Evolutionary conservation across 2,888 invertebrate genomes (phyloP).

Genomic region (Amphipoea oculea): DNA sequence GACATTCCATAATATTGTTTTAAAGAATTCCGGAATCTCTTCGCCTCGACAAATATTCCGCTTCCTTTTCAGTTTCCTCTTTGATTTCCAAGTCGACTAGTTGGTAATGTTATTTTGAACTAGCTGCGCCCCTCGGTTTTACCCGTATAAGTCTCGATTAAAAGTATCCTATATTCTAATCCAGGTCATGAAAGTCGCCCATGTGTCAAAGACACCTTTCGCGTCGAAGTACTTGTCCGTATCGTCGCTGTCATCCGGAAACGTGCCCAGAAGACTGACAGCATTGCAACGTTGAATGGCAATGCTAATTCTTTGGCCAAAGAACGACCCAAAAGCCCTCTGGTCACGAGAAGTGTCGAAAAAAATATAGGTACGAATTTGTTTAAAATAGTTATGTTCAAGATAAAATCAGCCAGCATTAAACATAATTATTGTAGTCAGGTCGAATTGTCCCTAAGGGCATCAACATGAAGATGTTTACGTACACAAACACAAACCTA

Average conservation of each 20-base stretch:
- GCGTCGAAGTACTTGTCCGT: background rate
- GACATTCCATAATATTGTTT: conserved; percentile 43
- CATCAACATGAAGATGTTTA: conserved; percentile 4
- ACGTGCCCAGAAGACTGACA: background rate
- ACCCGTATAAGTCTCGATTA: background rate
- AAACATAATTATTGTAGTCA: background rate
- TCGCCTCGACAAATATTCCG: conserved; percentile 3
- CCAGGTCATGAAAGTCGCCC: too few relatives aligned
- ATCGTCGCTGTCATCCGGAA: background rate
- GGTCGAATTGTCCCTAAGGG: background rate
- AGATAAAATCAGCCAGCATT: background rate
- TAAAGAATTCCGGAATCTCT: conserved; percentile 28
- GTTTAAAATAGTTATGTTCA: background rate
- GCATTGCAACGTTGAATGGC: background rate
- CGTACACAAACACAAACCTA: conserved; percentile 1
- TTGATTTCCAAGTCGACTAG: background rate
- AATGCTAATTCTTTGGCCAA: background rate
- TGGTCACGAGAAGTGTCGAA: background rate
- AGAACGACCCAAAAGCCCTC: background rate
- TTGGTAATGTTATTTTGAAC: conserved; percentile 1
- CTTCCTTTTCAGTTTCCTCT: conserved; percentile 27
- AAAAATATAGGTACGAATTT: background rate
- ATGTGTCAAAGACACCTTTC: background rate
- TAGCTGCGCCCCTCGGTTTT: background rate
- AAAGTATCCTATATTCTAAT: too few relatives aligned